Base-by-base conservation (phyloP, 2,113 vertebrate species). In the Balaenoptera acutorostrata region DNA sequence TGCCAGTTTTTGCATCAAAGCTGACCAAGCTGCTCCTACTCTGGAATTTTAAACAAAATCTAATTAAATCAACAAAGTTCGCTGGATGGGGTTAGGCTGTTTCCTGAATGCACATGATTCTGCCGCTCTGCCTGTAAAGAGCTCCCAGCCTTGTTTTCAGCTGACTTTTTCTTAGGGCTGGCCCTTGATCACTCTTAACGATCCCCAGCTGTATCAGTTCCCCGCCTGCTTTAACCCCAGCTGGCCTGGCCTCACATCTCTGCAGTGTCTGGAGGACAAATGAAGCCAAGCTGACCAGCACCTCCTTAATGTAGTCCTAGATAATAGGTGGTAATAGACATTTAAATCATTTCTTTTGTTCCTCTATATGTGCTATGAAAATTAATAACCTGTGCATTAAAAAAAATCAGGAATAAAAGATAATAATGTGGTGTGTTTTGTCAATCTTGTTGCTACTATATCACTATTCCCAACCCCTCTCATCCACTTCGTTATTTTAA, bases 11-110 rank as follows among this genome's bases (percentile, higher is more conserved):
- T 96, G 57, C 81, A 96, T 97, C 96, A 96, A 98, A 97, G 94
- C 49, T 95, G 90, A 92, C 87, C 94, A 95, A 92, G 57, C 36
- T 88, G 71, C 71, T 97, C 90, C 90, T 72, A 83, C 41, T 92
- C 90, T 96, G 92, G 97, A 97, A 97, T 97, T 96, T 96, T 95
- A 97, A 97, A 97, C 41, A 94, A 97, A 97, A 97, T 95, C 88
- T 96, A 96, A 97, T 97, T 98, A 97, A 98, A 96, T 96, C 93
- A 97, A 97, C 97, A 86, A 97, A 97, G 88, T 97, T 97, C 46
- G 1, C 66, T 96, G 90, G 81, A 92, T 88, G 72, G 31, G 90
- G 96, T 96, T 96, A 98, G 88, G 84, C 95, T 94, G 81, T 88
- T 97, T 97, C 95, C 97, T 97, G 95, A 93, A 93, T 69, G 88